These are phyloP conservation scores for Bombycilla garrulus DNA, from an alignment of 2,113 vertebrate genomes.

Conservation along the genomic window DNA sequence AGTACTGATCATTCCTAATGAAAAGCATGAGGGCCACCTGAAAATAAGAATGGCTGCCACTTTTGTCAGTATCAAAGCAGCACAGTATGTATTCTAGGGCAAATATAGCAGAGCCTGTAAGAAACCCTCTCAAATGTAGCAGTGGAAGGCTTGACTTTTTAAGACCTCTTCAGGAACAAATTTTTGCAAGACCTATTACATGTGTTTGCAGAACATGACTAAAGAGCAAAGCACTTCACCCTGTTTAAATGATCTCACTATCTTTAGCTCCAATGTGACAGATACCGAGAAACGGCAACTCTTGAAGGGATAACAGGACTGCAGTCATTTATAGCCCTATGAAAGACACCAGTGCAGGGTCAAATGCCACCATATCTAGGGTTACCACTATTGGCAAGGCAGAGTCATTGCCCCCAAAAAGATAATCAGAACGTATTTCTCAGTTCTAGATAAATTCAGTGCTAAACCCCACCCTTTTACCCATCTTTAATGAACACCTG, in stretches of 20 bases:
- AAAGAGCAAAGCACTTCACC: neutral
- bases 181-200: constrained; percentile 6
- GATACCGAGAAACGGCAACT: neutral
- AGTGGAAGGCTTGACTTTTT: neutral
- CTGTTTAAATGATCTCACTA: neutral
- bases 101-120: neutral
- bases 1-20: neutral
- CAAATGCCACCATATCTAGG: neutral
- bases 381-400: neutral
- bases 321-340: neutral
- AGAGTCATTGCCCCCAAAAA: neutral
- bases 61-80: neutral
- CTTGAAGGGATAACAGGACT: neutral
- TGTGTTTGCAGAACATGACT: rapidly evolving
- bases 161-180: neutral
- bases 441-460: neutral
- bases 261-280: neutral
- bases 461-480: neutral
- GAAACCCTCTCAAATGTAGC: neutral
- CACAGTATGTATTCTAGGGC: neutral
- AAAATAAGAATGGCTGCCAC: neutral
- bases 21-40: neutral
- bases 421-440: neutral
- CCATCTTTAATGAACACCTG: neutral
- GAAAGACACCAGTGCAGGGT: neutral